phyloP scores from a whole-genome alignment of 1,140 invertebrate genomes.

The Zaprionus ghesquierei region DNA sequence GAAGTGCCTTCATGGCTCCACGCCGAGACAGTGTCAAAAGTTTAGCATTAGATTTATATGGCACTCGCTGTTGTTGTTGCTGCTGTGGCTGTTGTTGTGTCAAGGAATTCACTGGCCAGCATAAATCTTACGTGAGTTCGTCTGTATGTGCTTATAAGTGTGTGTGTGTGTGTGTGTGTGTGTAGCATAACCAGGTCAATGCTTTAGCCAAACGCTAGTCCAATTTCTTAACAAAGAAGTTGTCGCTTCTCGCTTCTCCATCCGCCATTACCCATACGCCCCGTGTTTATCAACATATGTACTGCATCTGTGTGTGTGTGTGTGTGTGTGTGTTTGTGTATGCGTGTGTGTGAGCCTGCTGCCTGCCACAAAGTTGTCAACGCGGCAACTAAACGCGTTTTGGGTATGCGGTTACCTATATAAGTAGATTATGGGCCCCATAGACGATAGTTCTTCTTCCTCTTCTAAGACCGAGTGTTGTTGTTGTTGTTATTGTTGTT shows the following conservation, averaged over 20 bases:
- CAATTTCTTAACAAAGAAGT: conserved; percentile 43
- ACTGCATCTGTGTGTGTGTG: not conserved
- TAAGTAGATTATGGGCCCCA: conserved; percentile 34
- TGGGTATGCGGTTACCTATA: conserved; percentile 62
- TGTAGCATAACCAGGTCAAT: conserved; percentile 66
- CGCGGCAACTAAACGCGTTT: conserved; percentile 69
- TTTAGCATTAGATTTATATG: conserved; percentile 74
- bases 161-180: conserved; percentile 6
- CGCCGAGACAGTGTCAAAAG: conserved; percentile 70
- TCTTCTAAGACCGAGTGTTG: not conserved
- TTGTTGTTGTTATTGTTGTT: conserved; percentile 19
- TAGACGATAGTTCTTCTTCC: conserved; percentile 9
- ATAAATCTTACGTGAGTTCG: conserved; percentile 48
- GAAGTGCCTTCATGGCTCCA: conserved; percentile 53
- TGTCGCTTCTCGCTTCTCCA: conserved; percentile 13
- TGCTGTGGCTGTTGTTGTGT: conserved; percentile 19
- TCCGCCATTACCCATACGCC: conserved; percentile 30
- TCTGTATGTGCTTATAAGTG: not conserved
- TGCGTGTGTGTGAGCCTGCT: conserved; percentile 25
- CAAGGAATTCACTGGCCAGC: conserved; percentile 28
- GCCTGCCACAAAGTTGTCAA: conserved; percentile 70
- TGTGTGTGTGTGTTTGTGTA: not conserved
- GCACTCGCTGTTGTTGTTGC: conserved; percentile 39
- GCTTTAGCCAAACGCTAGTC: conserved; percentile 49
- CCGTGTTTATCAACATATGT: conserved; percentile 29